phyloP scores from a whole-genome alignment of 1,140 invertebrate species.

The Stegodyphus dumicola region DNA sequence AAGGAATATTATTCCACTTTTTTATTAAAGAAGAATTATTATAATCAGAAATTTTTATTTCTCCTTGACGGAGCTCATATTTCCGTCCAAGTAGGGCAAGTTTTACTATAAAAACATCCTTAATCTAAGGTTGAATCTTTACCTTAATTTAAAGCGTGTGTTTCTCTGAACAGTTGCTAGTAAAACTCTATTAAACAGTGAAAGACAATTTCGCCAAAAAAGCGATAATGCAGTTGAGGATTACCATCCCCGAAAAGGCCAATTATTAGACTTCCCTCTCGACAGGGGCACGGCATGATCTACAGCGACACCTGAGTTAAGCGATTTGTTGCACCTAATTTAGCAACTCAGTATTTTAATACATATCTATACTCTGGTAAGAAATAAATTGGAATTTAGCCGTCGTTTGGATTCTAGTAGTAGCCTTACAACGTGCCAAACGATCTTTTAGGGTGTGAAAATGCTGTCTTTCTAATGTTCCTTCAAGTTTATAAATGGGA shows the following conservation, averaged over 20 bases:
- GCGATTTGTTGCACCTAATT: slow-evolving; percentile 48
- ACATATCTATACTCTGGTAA: slow-evolving; percentile 2
- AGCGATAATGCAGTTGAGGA: background rate
- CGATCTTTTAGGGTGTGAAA: slow-evolving; percentile 15
- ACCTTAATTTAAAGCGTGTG: too few relatives aligned
- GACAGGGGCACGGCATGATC: slow-evolving; percentile 18
- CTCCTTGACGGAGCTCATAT: too few relatives aligned
- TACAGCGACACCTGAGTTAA: slow-evolving; percentile 16
- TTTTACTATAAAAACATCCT: too few relatives aligned
- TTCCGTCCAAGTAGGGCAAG: too few relatives aligned
- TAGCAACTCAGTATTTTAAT: slow-evolving; percentile 34
- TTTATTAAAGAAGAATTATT: too few relatives aligned
- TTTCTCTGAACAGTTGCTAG: background rate
- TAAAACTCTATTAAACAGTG: background rate
- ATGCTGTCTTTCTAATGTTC: background rate
- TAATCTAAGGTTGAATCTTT: too few relatives aligned
- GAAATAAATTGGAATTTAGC: slow-evolving; percentile 52
- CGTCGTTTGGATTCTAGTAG: slow-evolving; percentile 21
- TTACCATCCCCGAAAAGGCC: background rate
- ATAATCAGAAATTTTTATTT: too few relatives aligned
- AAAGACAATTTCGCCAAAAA: slow-evolving; percentile 3
- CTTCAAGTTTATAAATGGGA: slow-evolving; percentile 8
- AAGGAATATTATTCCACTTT: too few relatives aligned
- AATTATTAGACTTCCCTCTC: background rate
- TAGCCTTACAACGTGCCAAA: background rate